Conservation (phyloP, 2,888 invertebrate species). For the Ophion ventricosus region DNA sequence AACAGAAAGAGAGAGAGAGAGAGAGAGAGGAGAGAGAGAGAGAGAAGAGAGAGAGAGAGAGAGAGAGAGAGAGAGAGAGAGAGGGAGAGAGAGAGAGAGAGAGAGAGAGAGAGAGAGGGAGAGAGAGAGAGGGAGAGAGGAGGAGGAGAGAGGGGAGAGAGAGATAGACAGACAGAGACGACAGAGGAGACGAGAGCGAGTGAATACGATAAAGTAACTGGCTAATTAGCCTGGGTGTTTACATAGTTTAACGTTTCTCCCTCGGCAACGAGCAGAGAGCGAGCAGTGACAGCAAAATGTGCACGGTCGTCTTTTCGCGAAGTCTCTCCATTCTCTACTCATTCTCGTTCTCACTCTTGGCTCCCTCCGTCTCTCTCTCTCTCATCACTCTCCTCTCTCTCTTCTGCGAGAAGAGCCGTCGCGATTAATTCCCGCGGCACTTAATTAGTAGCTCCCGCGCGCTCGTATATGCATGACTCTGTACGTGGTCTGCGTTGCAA, state of each 20-base stretch:
- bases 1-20: background rate
- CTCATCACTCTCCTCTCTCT: slow-evolving; percentile 35
- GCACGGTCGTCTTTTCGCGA: slow-evolving; percentile 48
- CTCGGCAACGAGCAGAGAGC: slow-evolving; percentile 56
- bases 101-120: background rate
- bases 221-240: slow-evolving; percentile 79
- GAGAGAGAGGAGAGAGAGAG: background rate
- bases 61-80: background rate
- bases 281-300: slow-evolving; percentile 58
- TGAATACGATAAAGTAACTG: slow-evolving; percentile 75
- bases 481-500: slow-evolving; percentile 43
- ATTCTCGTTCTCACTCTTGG: slow-evolving; percentile 19
- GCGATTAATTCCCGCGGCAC: slow-evolving; percentile 79
- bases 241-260: slow-evolving; percentile 76
- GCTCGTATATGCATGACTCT: slow-evolving; percentile 53
- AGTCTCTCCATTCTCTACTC: slow-evolving; percentile 36
- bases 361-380: slow-evolving; percentile 24
- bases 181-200: background rate
- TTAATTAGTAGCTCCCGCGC: slow-evolving; percentile 77
- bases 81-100: too few species aligned
- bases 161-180: background rate
- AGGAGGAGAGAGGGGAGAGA: background rate
- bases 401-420: slow-evolving; percentile 55
- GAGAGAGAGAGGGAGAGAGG: slow-evolving; percentile 7
- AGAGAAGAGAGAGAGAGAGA: background rate